Evolutionary conservation across 2,113 vertebrate species (phyloP).

Genomic region (Mastomys coucha): DNA sequence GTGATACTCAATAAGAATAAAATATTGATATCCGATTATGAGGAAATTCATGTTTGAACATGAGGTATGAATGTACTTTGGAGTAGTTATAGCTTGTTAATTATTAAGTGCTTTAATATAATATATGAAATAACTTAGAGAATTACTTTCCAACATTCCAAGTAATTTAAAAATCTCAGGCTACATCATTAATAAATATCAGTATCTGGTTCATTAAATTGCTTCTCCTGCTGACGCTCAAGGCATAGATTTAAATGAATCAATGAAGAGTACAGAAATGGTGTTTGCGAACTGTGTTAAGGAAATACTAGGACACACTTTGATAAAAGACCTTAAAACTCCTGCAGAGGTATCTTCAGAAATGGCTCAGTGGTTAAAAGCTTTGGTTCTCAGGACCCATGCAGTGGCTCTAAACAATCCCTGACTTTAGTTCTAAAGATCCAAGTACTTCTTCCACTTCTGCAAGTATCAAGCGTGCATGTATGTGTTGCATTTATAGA

Average conservation of each 20-base stretch:
- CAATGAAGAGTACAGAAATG: not conserved
- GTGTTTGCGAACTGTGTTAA: slow-evolving; percentile 11
- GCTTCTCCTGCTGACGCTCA: slow-evolving; percentile 19
- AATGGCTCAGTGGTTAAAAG: not conserved
- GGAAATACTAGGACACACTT: not conserved
- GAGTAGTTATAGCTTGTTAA: slow-evolving; percentile 52
- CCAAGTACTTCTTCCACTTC: not conserved
- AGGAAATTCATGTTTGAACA: slow-evolving; percentile 70
- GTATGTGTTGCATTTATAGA: not conserved
- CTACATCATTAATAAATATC: slow-evolving; percentile 59
- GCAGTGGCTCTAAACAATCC: not conserved
- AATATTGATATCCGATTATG: slow-evolving; percentile 77
- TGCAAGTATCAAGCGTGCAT: not conserved
- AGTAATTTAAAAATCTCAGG: slow-evolving; percentile 62
- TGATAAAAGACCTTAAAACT: not conserved
- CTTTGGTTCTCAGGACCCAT: not conserved
- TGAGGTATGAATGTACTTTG: slow-evolving; percentile 51
- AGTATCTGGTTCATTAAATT: slow-evolving; percentile 53
- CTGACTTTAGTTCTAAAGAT: not conserved
- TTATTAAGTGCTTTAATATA: slow-evolving; percentile 74
- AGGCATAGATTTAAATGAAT: slow-evolving; percentile 64
- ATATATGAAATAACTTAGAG: slow-evolving; percentile 49
- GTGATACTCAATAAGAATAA: slow-evolving; percentile 70
- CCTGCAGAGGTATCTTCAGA: not conserved
- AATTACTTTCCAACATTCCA: slow-evolving; percentile 63